A percentile compares a stretch with the other conserved stretches of the same genome.
Conservation (phyloP, 2,888 invertebrate genomes). For the Arge pagana region DNA sequence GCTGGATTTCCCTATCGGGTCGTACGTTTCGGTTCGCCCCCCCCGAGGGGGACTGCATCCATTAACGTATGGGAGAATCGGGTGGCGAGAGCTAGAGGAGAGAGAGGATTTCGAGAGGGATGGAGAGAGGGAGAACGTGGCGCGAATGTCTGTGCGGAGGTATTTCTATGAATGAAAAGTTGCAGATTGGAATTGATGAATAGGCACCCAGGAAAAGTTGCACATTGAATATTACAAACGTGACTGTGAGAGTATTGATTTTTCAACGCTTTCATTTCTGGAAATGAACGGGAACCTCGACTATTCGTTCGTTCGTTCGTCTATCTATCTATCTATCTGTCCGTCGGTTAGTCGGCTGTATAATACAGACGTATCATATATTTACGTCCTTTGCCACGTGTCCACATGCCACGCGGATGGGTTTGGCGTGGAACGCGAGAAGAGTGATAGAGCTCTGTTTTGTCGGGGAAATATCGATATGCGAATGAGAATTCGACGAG, state of each 20-base stretch:
- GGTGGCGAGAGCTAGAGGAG: constrained; percentile 5
- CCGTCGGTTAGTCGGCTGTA: no score
- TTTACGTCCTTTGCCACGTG: not conserved
- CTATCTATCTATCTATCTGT: constrained; percentile 13
- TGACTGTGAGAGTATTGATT: constrained; percentile 31
- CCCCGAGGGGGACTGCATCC: constrained; percentile 48
- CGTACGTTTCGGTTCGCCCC: constrained; percentile 52
- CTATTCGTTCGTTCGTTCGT: constrained; percentile 1
- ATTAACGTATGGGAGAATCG: constrained; percentile 44
- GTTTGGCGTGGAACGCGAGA: not conserved
- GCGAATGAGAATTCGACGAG: no score
- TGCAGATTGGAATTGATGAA: constrained; percentile 53
- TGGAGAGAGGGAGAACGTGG: constrained; percentile 23
- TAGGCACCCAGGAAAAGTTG: constrained; percentile 42
- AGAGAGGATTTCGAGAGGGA: not conserved
- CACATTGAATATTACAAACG: constrained; percentile 47
- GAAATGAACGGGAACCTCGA: not conserved
- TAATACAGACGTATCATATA: not conserved
- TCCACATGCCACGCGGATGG: no score
- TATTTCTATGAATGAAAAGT: constrained; percentile 47
- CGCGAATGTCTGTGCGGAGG: constrained; percentile 35
- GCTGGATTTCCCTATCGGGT: constrained; percentile 54
- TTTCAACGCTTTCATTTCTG: not conserved
- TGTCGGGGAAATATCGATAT: no score
- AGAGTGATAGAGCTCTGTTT: not conserved